Percentiles rank a stretch among this genome's conserved stretches.
These are phyloP conservation scores for Copsychus sechellarum DNA, from an alignment of 2,113 vertebrate species.

Conservation along the genomic window DNA sequence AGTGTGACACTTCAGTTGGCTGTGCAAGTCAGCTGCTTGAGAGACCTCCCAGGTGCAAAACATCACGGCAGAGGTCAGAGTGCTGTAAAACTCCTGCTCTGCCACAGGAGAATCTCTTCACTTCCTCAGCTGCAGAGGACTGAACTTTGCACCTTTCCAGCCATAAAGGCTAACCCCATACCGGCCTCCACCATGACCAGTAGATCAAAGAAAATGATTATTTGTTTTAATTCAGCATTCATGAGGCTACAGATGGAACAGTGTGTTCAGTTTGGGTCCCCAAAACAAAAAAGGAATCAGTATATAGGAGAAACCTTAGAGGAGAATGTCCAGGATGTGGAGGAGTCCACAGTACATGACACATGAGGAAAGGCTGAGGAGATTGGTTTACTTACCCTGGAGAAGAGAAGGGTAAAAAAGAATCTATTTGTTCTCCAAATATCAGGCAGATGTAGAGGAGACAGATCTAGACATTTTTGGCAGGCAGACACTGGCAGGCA, in stretches of 20 bases:
- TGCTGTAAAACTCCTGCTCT: background rate
- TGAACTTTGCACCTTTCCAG: background rate
- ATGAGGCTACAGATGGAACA: background rate
- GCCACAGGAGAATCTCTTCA: background rate
- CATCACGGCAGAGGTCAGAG: background rate
- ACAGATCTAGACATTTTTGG: background rate
- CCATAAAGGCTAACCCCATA: background rate
- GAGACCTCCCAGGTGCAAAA: background rate
- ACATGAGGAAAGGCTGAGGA: background rate
- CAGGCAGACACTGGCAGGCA: background rate
- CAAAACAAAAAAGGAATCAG: background rate
- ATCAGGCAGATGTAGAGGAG: background rate
- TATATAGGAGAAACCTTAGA: background rate
- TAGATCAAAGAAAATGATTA: background rate
- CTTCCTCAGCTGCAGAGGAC: background rate
- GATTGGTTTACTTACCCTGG: background rate
- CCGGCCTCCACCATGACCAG: background rate
- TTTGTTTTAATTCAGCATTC: conserved; percentile 1
- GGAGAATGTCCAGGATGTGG: background rate
- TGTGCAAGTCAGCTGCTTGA: background rate
- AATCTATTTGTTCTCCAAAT: background rate
- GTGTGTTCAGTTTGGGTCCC: background rate
- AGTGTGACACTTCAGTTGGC: background rate
- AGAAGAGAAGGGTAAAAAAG: background rate
- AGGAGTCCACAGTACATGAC: background rate